Percentiles rank a stretch among this genome's conserved stretches.
phyloP scores from a whole-genome alignment of 1,140 invertebrate species.

The Calliphora vicina region DNA sequence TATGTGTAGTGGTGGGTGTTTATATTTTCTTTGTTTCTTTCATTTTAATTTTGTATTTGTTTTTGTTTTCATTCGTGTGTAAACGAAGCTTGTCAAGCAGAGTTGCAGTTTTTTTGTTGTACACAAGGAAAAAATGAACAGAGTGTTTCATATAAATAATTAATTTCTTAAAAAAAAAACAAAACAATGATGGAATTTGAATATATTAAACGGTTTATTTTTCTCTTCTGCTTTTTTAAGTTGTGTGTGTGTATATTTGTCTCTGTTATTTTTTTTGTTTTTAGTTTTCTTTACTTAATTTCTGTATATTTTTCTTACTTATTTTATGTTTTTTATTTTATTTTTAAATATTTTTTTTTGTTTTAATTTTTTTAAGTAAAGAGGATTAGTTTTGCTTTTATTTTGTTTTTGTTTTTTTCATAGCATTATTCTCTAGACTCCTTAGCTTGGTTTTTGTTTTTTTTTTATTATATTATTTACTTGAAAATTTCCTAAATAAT shows the following conservation, averaged over 20 bases:
- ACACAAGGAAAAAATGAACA: slow-evolving; percentile 11
- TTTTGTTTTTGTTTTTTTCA: slow-evolving; percentile 27
- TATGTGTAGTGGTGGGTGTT: slow-evolving; percentile 20
- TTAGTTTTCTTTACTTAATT: slow-evolving; percentile 36
- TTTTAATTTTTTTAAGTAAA: slow-evolving; percentile 32
- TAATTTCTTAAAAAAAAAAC: too few species aligned
- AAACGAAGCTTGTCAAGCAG: slow-evolving; percentile 12
- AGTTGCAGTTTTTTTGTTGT: slow-evolving; percentile 12
- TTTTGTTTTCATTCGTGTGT: background rate
- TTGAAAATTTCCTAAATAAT: slow-evolving; percentile 33
- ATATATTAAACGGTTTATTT: background rate
- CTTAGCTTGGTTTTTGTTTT: slow-evolving; percentile 25
- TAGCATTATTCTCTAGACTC: slow-evolving; percentile 34
- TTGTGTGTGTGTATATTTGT: slow-evolving; percentile 37
- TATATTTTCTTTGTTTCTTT: background rate
- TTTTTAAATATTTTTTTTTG: slow-evolving; percentile 12
- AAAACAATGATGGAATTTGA: too few species aligned
- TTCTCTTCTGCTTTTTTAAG: background rate
- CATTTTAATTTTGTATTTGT: background rate
- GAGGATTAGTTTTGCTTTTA: slow-evolving; percentile 33
- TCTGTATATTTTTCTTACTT: slow-evolving; percentile 7
- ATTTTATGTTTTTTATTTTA: background rate
- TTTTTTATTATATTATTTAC: slow-evolving; percentile 32
- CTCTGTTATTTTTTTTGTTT: background rate
- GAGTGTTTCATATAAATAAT: slow-evolving; percentile 20